phyloP scores from a whole-genome alignment of 2,113 vertebrate species.

The Callionymus lyra region DNA sequence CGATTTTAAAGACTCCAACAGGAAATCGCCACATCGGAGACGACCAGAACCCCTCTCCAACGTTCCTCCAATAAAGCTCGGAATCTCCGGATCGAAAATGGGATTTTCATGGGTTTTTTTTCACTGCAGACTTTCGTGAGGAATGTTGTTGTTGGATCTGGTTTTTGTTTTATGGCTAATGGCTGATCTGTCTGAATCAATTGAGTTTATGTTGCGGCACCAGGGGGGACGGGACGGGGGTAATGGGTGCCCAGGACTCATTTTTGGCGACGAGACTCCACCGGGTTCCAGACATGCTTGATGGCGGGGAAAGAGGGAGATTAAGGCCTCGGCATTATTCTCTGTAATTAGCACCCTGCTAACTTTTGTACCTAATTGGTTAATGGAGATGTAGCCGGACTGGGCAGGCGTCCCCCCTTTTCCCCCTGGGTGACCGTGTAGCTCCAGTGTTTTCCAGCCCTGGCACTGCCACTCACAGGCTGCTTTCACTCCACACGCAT shows the following conservation, averaged over 20 bases:
- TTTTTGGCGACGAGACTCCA: not conserved
- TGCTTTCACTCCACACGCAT: constrained; percentile 30
- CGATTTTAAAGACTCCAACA: constrained; percentile 17
- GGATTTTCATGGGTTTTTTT: constrained; percentile 47
- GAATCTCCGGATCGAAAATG: constrained; percentile 27
- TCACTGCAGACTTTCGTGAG: constrained; percentile 45
- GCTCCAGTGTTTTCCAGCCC: constrained; percentile 47
- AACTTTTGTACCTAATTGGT: constrained; percentile 60
- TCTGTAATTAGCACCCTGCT: constrained; percentile 50
- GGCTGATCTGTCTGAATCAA: constrained; percentile 58
- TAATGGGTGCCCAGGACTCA: not conserved
- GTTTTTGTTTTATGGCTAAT: constrained; percentile 59
- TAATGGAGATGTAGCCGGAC: constrained; percentile 59
- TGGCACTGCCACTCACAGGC: constrained; percentile 46
- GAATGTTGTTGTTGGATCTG: constrained; percentile 54
- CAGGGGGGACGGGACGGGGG: constrained; percentile 41
- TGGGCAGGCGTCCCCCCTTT: constrained; percentile 50
- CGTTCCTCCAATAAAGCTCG: constrained; percentile 31
- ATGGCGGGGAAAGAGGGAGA: constrained; percentile 19
- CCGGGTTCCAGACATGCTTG: constrained; percentile 32
- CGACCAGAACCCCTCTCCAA: constrained; percentile 19
- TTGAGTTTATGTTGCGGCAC: constrained; percentile 45
- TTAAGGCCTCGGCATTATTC: constrained; percentile 45
- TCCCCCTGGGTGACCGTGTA: constrained; percentile 50
- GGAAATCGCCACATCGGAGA: constrained; percentile 25